phyloP scores from a whole-genome alignment of 2,113 vertebrate genomes.

The Phainopepla nitens region DNA sequence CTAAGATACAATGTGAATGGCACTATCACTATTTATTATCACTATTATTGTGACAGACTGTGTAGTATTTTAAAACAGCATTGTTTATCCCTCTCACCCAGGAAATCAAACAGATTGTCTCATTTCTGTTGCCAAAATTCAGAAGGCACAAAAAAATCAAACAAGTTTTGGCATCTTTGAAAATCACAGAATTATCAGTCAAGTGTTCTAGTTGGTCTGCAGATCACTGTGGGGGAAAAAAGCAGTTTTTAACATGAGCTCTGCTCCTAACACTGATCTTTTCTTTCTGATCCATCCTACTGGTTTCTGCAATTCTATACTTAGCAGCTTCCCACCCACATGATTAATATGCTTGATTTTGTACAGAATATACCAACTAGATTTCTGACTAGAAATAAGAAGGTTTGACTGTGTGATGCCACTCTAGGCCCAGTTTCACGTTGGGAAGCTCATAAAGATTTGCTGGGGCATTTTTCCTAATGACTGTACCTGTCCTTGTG shows the following conservation, averaged over 20 bases:
- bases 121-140: background rate
- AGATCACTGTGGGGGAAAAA: background rate
- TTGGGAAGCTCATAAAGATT: background rate
- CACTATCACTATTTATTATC: background rate
- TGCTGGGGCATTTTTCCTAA: background rate
- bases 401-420: background rate
- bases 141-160: background rate
- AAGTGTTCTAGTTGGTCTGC: background rate
- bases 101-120: constrained; percentile 11
- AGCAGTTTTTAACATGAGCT: background rate
- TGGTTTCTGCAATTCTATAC: background rate
- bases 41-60: background rate
- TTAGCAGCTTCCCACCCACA: background rate
- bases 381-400: background rate
- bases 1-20: background rate
- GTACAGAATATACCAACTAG: background rate
- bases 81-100: background rate
- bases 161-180: background rate
- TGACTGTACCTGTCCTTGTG: background rate
- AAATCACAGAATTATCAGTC: background rate
- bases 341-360: background rate
- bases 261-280: background rate
- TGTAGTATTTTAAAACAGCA: background rate
- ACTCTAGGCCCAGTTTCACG: background rate
- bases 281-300: background rate